Evolutionary conservation across 2,888 invertebrate species (phyloP), one percentile per base, ranked within the genome.

Genomic region (Tiphia femorata): DNA sequence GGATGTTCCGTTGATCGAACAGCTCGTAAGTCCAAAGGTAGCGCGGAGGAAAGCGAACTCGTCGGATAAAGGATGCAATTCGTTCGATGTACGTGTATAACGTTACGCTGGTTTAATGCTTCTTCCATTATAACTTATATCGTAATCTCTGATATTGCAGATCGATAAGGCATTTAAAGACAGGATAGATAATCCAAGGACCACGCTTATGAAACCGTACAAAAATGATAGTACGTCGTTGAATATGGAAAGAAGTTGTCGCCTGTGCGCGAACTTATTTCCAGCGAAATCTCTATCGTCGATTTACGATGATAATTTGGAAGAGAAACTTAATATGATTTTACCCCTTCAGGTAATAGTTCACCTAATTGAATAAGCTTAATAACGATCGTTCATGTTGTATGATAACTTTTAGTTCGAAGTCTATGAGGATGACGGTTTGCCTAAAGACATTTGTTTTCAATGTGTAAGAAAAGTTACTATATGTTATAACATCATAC

Each of bases 341-440:
- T 27, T 38, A 20, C 38, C 48, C 27, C 38, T 49, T 23, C 29
- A 40, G 19, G 40, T 40, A 40, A n/a, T n/a, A n/a, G n/a, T n/a
- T n/a, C n/a, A n/a, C n/a, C n/a, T n/a, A n/a, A n/a, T n/a, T n/a
- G n/a, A n/a, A n/a, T n/a, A n/a, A n/a, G n/a, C n/a, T n/a, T n/a
- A n/a, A n/a, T n/a, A n/a, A n/a, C n/a, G n/a, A n/a, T n/a, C n/a
- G n/a, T n/a, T n/a, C n/a, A n/a, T n/a, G n/a, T n/a, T n/a, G n/a
- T n/a, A n/a, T n/a, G n/a, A n/a, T 23, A 8, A 17, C 8, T 33
- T 48, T 27, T 17, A 48, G 52, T 12, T 38, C 7, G 44, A 60
- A 38, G 37, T 54, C 23, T 25, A 40, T 12, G 33, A 41, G 29
- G 40, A 57, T 14, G 63, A 63, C 41, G 63, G 63, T 29, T 53